Evolutionary conservation across 2,888 invertebrate species (phyloP).

Genomic region (Eupsilia transversa): DNA sequence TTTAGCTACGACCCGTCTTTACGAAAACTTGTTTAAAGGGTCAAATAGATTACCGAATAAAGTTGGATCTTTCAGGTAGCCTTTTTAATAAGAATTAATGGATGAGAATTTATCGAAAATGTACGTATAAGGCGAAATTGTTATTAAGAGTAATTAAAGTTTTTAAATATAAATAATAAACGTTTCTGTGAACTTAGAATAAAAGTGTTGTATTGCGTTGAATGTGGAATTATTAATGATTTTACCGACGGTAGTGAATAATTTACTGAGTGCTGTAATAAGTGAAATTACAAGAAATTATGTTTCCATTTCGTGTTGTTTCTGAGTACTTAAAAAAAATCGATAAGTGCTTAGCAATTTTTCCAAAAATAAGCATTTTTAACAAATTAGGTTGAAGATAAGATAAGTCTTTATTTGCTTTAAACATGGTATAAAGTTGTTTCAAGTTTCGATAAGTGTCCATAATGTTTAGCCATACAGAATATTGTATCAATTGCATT

Average conservation of each 20-base stretch:
- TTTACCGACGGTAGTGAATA: neutral
- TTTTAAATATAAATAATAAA: neutral
- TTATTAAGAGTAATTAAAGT: neutral
- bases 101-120: constrained; percentile 21
- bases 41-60: constrained; percentile 67
- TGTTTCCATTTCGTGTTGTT: neutral
- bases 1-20: constrained; percentile 61
- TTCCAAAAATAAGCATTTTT: no score
- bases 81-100: constrained; percentile 51
- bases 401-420: no score
- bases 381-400: no score
- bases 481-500: no score
- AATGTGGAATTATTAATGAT: constrained; percentile 5
- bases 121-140: neutral
- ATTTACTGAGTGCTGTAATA: neutral
- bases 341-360: no score
- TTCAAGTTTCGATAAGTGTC: no score
- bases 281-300: neutral
- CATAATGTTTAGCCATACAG: no score
- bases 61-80: constrained; percentile 48
- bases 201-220: constrained; percentile 2
- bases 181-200: constrained; percentile 9
- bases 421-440: no score
- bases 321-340: no score
- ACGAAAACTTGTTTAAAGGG: constrained; percentile 67